Conservation (phyloP, 35 echinoderm and acorn worm species). For the Strongylocentrotus purpuratus region DNA sequence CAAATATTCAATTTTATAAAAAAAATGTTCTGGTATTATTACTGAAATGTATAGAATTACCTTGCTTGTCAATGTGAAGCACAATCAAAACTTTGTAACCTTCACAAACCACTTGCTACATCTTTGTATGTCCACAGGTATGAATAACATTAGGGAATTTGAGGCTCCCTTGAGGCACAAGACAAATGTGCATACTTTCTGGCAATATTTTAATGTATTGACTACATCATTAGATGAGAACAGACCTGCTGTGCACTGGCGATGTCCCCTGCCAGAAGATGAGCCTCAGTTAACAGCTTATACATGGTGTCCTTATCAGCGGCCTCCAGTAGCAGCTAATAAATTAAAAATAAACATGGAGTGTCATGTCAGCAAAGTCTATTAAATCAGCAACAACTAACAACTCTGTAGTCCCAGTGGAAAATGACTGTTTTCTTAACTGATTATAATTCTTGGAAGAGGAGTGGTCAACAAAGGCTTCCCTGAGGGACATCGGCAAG, state of each 20-base stretch:
- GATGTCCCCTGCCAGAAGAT: neutral
- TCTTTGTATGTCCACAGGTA: no score
- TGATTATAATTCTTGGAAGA: neutral
- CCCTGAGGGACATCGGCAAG: neutral
- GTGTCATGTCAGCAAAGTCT: neutral
- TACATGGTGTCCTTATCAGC: neutral
- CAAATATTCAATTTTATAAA: no score
- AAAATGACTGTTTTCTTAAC: neutral
- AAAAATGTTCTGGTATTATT: no score
- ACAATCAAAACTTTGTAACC: no score
- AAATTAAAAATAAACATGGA: neutral
- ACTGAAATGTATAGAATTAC: no score
- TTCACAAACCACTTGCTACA: no score
- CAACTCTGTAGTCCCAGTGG: neutral
- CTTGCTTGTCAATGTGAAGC: no score
- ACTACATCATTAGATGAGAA: neutral
- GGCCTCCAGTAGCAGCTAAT: neutral
- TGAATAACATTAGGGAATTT: neutral
- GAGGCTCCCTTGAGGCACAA: neutral
- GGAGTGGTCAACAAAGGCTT: neutral
- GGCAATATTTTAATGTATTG: neutral
- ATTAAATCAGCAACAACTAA: neutral
- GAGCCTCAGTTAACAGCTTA: neutral
- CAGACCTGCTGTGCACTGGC: constrained; percentile 16
- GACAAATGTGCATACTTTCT: neutral